phyloP scores from a whole-genome alignment of 2,797 vertebrate species.

The Pagetopsis macropterus region DNA sequence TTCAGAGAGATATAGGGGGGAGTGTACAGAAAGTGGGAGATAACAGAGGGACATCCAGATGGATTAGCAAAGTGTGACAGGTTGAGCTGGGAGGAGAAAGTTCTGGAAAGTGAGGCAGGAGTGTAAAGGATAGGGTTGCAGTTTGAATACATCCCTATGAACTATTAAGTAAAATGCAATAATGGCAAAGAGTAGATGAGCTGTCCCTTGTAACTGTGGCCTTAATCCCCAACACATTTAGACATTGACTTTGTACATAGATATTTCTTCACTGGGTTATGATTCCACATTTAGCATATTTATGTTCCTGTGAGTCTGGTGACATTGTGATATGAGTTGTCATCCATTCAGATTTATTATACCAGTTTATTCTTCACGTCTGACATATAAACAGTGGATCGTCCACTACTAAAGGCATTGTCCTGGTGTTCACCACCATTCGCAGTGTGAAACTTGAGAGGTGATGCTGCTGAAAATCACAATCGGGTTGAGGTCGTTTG shows the following conservation, averaged over 20 bases:
- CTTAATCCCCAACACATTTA: slow-evolving; percentile 74
- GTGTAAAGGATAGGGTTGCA: slow-evolving; percentile 38
- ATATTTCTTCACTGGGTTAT: slow-evolving; percentile 63
- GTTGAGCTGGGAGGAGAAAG: slow-evolving; percentile 45
- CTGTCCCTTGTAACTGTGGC: slow-evolving; percentile 77
- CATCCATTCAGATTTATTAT: slow-evolving; percentile 54
- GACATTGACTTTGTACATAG: slow-evolving; percentile 75
- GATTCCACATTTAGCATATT: slow-evolving; percentile 69
- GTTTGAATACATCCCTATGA: slow-evolving; percentile 49
- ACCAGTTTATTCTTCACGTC: slow-evolving; percentile 42
- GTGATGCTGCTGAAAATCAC: slow-evolving; percentile 66
- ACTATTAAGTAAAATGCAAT: slow-evolving; percentile 72
- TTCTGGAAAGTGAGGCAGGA: slow-evolving; percentile 57
- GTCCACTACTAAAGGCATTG: slow-evolving; percentile 27
- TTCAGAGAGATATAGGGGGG: slow-evolving; percentile 15
- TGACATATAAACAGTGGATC: slow-evolving; percentile 54
- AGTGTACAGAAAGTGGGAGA: slow-evolving; percentile 43
- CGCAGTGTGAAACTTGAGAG: slow-evolving; percentile 48
- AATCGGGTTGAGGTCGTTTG: slow-evolving; percentile 39
- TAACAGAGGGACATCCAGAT: slow-evolving; percentile 10
- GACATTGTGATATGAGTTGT: slow-evolving; percentile 66
- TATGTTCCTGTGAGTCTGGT: slow-evolving; percentile 68
- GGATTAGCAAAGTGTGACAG: slow-evolving; percentile 22
- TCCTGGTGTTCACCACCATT: slow-evolving; percentile 72
- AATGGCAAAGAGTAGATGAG: slow-evolving; percentile 64